These are phyloP conservation scores for Parambassis ranga DNA, from an alignment of 2,797 vertebrate genomes.

Conservation along the genomic window DNA sequence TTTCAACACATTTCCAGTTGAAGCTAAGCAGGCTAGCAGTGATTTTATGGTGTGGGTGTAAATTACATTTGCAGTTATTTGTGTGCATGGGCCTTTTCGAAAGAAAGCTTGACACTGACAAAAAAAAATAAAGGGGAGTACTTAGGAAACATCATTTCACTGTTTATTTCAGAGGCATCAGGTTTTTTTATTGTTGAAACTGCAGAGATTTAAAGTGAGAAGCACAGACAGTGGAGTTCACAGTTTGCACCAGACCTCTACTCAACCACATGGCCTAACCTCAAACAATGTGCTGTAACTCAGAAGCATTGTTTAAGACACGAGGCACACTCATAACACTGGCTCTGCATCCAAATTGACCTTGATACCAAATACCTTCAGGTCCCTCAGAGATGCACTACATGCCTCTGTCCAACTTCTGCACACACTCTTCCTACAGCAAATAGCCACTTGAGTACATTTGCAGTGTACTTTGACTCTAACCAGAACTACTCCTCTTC, in stretches of 20 bases:
- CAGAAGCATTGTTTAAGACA: constrained; percentile 65
- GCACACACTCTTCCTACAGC: constrained; percentile 30
- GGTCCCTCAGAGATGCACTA: constrained; percentile 35
- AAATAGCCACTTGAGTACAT: constrained; percentile 49
- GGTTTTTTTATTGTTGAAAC: constrained; percentile 1
- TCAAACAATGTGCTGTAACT: constrained; percentile 61
- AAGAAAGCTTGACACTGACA: not conserved
- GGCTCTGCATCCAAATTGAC: constrained; percentile 42
- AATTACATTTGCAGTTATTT: too few species aligned
- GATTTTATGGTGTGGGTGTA: too few species aligned
- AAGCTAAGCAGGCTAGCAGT: not conserved
- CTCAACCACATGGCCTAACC: constrained; percentile 46
- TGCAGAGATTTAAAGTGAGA: constrained; percentile 27
- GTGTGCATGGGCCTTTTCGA: too few species aligned
- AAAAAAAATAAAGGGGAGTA: too few species aligned
- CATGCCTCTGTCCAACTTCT: constrained; percentile 31
- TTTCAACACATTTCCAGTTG: constrained; percentile 9
- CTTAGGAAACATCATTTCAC: too few species aligned
- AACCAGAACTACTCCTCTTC: constrained; percentile 43
- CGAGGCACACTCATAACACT: constrained; percentile 58
- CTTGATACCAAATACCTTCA: constrained; percentile 43
- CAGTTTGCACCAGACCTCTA: constrained; percentile 39
- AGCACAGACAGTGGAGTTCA: constrained; percentile 26
- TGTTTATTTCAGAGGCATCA: too few species aligned
- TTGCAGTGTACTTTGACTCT: constrained; percentile 40